A percentile compares a stretch with the other conserved stretches of the same genome.
Conservation (phyloP, 2,113 vertebrate species). For the Melanostigma gelatinosum region DNA sequence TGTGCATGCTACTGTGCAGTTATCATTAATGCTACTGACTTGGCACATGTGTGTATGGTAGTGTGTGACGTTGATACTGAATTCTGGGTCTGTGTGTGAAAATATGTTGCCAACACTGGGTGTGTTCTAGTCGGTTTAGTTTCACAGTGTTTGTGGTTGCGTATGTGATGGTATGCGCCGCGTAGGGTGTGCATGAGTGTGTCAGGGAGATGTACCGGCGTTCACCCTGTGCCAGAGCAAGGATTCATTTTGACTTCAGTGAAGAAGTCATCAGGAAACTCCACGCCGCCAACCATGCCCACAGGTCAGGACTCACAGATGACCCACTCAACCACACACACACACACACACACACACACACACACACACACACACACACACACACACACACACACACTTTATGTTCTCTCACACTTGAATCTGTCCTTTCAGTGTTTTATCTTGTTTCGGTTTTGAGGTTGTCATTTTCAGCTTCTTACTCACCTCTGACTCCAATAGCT, state of each 20-base stretch:
- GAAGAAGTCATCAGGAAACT: constrained; percentile 85
- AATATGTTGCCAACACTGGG: background rate
- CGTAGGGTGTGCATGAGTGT: constrained; percentile 60
- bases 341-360: background rate
- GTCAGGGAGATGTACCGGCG: constrained; percentile 81
- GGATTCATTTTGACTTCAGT: constrained; percentile 87
- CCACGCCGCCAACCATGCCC: constrained; percentile 70
- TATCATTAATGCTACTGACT: constrained; percentile 3
- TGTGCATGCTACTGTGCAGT: background rate
- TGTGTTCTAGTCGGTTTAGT: background rate
- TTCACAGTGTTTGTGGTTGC: constrained; percentile 19
- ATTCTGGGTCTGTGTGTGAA: background rate
- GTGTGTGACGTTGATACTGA: constrained; percentile 18
- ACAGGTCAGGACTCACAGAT: constrained; percentile 75
- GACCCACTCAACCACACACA: background rate
- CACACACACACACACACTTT: background rate
- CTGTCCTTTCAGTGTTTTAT: background rate
- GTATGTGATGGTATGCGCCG: constrained; percentile 23
- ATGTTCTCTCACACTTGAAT: background rate
- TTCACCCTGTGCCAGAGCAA: constrained; percentile 83
- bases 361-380: background rate
- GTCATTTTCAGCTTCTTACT: background rate
- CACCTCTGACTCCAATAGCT: background rate
- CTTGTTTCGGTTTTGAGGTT: background rate
- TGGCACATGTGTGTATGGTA: constrained; percentile 7